A percentile compares a stretch with the other conserved stretches of the same genome.
Conservation (phyloP, 2,888 invertebrate species). For the Malacosoma neustria region DNA sequence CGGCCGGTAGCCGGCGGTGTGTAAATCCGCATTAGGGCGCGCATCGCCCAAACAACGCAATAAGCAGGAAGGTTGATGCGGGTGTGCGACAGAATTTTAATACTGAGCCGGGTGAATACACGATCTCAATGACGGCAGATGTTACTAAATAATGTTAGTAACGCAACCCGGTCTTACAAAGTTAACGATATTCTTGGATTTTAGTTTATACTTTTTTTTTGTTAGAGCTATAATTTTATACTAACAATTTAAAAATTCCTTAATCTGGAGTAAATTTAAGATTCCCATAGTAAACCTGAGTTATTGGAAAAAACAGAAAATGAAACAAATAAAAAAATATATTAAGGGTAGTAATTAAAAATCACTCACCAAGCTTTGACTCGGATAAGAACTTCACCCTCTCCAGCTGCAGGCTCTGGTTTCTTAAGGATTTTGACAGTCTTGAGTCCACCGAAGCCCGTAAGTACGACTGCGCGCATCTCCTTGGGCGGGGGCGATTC, state of each 20-base stretch:
- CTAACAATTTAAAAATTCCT: too few relatives aligned
- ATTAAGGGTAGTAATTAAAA: constrained; percentile 6
- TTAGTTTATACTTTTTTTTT: too few relatives aligned
- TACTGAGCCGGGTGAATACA: constrained; percentile 22
- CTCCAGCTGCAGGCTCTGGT: constrained; percentile 81
- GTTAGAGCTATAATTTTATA: too few relatives aligned
- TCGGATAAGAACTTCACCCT: constrained; percentile 86
- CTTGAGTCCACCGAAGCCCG: constrained; percentile 90
- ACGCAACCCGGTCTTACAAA: neutral
- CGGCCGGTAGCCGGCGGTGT: constrained; percentile 26
- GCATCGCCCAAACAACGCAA: constrained; percentile 13
- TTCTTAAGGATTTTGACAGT: constrained; percentile 88
- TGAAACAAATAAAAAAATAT: too few relatives aligned
- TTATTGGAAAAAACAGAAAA: too few relatives aligned
- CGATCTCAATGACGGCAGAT: constrained; percentile 29
- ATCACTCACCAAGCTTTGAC: constrained; percentile 89
- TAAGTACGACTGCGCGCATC: constrained; percentile 89
- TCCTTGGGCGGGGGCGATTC: constrained; percentile 80
- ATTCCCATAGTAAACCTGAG: too few relatives aligned
- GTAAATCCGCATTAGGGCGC: constrained; percentile 49
- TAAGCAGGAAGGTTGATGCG: constrained; percentile 27
- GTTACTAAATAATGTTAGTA: constrained; percentile 35
- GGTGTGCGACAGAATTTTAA: constrained; percentile 53
- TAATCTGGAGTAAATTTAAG: too few relatives aligned
- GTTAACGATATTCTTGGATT: too few relatives aligned